Evolutionary conservation across 2,113 vertebrate species (phyloP).

Genomic region (Tychaedon coryphoeus): DNA sequence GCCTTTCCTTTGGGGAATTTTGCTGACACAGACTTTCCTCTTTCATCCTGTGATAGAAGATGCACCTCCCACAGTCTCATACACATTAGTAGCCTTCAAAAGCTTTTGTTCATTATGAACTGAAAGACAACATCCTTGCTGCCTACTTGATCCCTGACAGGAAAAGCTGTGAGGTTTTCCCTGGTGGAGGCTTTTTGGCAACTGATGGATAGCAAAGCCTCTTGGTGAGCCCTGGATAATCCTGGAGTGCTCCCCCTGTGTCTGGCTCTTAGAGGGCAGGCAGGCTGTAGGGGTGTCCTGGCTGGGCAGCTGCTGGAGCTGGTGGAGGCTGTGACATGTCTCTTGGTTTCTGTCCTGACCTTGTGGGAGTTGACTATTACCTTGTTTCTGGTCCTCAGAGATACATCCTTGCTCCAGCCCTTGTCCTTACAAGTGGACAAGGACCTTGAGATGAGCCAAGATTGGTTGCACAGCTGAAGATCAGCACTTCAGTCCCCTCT

Average conservation of each 20-base stretch:
- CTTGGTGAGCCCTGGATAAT: neutral
- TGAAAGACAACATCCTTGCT: neutral
- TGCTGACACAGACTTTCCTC: neutral
- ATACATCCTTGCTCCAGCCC: neutral
- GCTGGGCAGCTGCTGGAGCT: neutral
- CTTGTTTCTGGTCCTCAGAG: neutral
- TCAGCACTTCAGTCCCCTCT: neutral
- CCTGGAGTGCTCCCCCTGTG: rapidly evolving
- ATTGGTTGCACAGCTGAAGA: neutral
- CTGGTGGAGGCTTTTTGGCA: neutral
- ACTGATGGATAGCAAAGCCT: neutral
- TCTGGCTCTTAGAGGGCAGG: neutral
- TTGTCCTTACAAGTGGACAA: neutral
- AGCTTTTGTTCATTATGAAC: neutral
- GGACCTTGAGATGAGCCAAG: neutral
- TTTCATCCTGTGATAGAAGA: neutral
- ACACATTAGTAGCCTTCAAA: neutral
- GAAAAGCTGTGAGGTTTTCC: neutral
- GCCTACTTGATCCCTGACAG: neutral
- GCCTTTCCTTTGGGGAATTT: neutral
- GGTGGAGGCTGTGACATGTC: neutral
- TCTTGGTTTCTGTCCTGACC: neutral
- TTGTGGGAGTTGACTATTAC: neutral
- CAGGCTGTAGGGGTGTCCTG: neutral
- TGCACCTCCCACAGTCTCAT: neutral